Evolutionary conservation across 2,797 vertebrate species (phyloP).

Genomic region (Muscicapa striata): DNA sequence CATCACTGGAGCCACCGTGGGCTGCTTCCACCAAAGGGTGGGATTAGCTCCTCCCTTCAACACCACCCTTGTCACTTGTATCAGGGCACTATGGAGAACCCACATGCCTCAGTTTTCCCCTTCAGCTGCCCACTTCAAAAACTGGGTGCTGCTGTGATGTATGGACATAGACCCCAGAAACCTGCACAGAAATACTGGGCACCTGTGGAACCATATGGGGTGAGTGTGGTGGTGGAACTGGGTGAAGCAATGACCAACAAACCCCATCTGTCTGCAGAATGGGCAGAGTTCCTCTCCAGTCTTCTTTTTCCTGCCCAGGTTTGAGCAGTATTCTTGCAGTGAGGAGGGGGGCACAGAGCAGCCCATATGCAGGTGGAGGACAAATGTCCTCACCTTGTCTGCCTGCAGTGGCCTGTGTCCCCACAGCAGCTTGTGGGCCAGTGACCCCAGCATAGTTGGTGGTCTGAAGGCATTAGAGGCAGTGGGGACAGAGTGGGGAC

Average conservation of each 20-base stretch:
- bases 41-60: background rate
- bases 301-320: background rate
- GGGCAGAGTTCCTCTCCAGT: background rate
- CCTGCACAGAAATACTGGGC: accelerated
- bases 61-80: background rate
- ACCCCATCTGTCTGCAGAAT: background rate
- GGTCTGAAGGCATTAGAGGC: background rate
- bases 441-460: background rate
- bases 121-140: accelerated
- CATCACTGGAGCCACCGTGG: accelerated
- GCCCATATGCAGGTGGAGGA: background rate
- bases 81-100: accelerated
- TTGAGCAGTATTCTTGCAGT: background rate
- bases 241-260: background rate
- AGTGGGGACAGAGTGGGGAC: background rate
- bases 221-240: background rate
- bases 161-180: background rate
- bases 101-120: background rate
- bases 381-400: background rate
- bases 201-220: accelerated
- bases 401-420: background rate
- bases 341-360: background rate
- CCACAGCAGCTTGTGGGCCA: no score
- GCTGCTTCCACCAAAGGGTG: accelerated
- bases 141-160: accelerated